Conservation (phyloP, 2,113 vertebrate genomes). For the Choloepus hoffmanni region DNA sequence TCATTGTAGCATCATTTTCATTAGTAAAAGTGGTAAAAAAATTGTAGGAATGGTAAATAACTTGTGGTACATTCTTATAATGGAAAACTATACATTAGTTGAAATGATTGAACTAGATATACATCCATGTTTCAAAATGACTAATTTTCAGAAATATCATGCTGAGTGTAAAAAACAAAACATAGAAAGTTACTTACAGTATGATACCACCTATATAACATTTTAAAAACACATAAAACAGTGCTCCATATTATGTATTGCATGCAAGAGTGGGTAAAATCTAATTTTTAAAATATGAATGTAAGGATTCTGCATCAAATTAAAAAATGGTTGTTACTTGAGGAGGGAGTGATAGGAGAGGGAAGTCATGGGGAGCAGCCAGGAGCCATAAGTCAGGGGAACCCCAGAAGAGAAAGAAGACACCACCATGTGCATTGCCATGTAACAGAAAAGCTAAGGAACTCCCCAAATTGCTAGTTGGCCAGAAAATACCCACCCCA, state of each 20-base stretch:
- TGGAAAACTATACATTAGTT: not conserved
- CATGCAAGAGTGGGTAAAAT: not conserved
- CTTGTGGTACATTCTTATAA: not conserved
- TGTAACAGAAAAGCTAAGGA: no score
- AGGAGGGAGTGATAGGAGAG: not conserved
- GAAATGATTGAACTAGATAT: not conserved
- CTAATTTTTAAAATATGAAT: not conserved
- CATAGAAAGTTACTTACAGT: not conserved
- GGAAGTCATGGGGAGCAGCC: no score
- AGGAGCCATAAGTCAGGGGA: no score
- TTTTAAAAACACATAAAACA: not conserved
- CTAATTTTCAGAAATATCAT: not conserved
- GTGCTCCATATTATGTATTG: not conserved
- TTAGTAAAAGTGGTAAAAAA: not conserved
- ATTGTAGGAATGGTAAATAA: not conserved
- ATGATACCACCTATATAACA: not conserved
- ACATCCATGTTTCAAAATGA: not conserved
- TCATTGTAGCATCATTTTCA: not conserved
- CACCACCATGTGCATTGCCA: no score
- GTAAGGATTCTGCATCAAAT: not conserved
- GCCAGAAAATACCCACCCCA: no score
- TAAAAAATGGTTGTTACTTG: not conserved
- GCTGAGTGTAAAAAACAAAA: constrained; percentile 1
- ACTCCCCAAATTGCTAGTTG: no score
- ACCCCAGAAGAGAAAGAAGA: no score